Evolutionary conservation across 1,140 invertebrate genomes (phyloP).

Genomic region (Platyscapa corneri): DNA sequence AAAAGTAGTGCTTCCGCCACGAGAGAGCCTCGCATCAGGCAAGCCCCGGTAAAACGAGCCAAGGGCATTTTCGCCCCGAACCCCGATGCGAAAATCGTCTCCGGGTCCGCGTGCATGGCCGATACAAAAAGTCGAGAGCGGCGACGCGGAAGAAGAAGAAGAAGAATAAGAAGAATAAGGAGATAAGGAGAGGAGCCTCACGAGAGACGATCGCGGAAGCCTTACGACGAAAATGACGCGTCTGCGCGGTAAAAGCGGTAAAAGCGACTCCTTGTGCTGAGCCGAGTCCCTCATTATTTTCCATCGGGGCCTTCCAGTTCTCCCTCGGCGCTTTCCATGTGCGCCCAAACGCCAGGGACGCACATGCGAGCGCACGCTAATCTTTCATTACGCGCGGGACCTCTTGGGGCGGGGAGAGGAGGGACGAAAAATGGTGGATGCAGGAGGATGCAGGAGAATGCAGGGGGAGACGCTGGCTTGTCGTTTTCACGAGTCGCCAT

Average conservation of each 20-base stretch:
- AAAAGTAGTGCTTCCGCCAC: too few species aligned
- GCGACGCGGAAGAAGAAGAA: not conserved
- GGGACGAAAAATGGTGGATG: slow-evolving; percentile 23
- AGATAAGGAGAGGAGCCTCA: not conserved
- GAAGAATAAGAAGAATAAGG: too few species aligned
- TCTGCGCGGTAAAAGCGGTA: too few species aligned
- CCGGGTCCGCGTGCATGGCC: too few species aligned
- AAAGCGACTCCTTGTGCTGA: too few species aligned
- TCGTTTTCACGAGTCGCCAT: slow-evolving; percentile 47
- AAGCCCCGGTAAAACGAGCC: not conserved
- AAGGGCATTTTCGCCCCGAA: slow-evolving; percentile 16
- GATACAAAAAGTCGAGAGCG: not conserved
- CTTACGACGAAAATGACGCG: too few species aligned
- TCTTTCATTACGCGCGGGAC: slow-evolving; percentile 35
- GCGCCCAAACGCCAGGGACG: not conserved
- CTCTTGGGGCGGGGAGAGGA: not conserved
- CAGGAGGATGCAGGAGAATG: not conserved
- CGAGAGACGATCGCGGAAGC: too few species aligned
- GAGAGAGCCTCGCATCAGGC: too few species aligned
- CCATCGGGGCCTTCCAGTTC: not conserved
- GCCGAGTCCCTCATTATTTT: slow-evolving; percentile 32
- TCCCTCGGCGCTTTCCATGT: slow-evolving; percentile 17
- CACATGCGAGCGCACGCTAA: slow-evolving; percentile 10
- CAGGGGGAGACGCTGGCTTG: not conserved
- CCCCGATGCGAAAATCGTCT: too few species aligned